These are phyloP conservation scores for Caradrina clavipalpis DNA, from an alignment of 2,888 invertebrate genomes.

Conservation along the genomic window DNA sequence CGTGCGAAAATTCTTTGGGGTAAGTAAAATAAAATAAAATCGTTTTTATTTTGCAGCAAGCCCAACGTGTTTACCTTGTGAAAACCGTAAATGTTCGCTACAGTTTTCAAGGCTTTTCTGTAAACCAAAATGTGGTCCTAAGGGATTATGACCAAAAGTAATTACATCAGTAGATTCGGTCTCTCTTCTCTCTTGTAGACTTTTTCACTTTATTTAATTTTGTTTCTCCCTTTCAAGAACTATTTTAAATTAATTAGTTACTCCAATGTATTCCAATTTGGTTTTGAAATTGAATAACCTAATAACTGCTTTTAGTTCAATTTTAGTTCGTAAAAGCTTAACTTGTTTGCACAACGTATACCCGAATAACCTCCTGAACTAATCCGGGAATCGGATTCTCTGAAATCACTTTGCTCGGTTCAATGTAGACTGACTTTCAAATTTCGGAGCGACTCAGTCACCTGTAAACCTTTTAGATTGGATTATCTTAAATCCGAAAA, in stretches of 20 bases:
- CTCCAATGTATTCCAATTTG: constrained; percentile 8
- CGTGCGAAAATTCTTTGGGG: constrained; percentile 95
- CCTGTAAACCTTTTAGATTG: constrained; percentile 60
- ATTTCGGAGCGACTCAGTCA: constrained; percentile 47
- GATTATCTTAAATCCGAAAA: constrained; percentile 52
- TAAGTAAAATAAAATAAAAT: constrained; percentile 76
- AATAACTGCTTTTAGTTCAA: constrained; percentile 9
- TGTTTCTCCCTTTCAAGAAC: neutral
- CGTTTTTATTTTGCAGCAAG: constrained; percentile 6
- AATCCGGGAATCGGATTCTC: constrained; percentile 55
- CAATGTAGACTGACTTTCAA: constrained; percentile 56
- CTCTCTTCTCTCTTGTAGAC: constrained; percentile 16
- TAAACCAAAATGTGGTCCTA: constrained; percentile 15
- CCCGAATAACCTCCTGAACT: constrained; percentile 35
- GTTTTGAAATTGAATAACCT: constrained; percentile 29
- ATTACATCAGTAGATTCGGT: constrained; percentile 21
- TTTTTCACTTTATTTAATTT: constrained; percentile 22
- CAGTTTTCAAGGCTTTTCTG: constrained; percentile 22
- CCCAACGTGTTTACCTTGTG: neutral
- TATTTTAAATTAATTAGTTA: constrained; percentile 13
- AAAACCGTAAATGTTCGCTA: constrained; percentile 25
- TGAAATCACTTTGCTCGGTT: constrained; percentile 54
- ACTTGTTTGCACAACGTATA: constrained; percentile 39
- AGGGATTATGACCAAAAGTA: constrained; percentile 24
- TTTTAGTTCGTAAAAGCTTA: constrained; percentile 15